These are phyloP conservation scores for Spicauda simplicius DNA, from an alignment of 2,888 invertebrate genomes.

Conservation along the genomic window DNA sequence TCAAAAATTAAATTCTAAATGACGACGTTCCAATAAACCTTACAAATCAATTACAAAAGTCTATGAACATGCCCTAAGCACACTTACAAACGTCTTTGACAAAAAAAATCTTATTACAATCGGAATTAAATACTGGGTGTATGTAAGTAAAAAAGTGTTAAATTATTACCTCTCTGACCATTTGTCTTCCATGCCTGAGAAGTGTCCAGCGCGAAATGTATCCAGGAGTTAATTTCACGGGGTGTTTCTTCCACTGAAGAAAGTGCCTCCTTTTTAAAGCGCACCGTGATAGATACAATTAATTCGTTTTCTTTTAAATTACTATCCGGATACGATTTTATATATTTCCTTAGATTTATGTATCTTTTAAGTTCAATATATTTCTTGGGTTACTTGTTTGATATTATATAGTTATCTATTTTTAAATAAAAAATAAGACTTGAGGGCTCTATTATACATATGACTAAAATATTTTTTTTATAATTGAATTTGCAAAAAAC, in stretches of 20 bases:
- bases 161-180: slow-evolving; percentile 50
- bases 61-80: too few species aligned
- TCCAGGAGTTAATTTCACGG: slow-evolving; percentile 81
- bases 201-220: slow-evolving; percentile 70
- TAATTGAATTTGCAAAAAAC: too few species aligned
- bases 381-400: too few species aligned
- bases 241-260: slow-evolving; percentile 72
- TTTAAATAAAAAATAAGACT: too few species aligned
- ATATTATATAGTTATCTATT: too few species aligned
- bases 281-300: slow-evolving; percentile 70
- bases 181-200: slow-evolving; percentile 74
- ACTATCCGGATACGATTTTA: not conserved
- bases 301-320: slow-evolving; percentile 56
- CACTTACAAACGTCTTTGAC: too few species aligned
- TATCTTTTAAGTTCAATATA: too few species aligned
- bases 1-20: too few species aligned
- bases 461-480: too few species aligned
- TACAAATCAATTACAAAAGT: too few species aligned
- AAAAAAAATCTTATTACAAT: not conserved
- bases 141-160: not conserved
- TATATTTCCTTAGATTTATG: not conserved
- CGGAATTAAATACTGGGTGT: not conserved
- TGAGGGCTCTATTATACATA: too few species aligned
- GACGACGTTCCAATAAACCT: too few species aligned
- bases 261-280: slow-evolving; percentile 62